Conservation (phyloP, 2,113 vertebrate species). For the Thymallus thymallus region DNA sequence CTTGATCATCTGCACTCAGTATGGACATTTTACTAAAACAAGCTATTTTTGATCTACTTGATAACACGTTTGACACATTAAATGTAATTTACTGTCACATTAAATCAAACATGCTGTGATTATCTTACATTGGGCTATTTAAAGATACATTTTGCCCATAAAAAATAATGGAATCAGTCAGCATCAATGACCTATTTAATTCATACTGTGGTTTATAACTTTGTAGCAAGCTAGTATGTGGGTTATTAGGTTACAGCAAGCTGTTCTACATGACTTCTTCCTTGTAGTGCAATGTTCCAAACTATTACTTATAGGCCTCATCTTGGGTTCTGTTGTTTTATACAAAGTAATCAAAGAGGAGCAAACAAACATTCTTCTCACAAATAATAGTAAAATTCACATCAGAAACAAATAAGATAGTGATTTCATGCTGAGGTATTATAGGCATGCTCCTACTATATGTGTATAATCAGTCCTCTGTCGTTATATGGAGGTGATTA, state of each 20-base stretch:
- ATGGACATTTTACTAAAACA: background rate
- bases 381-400: no score
- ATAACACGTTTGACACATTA: background rate
- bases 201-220: no score
- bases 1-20: background rate
- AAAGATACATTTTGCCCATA: no score
- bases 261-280: background rate
- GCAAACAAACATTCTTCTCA: no score
- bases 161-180: no score
- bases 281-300: background rate
- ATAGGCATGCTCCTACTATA: no score
- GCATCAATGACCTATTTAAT: no score
- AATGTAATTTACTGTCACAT: background rate
- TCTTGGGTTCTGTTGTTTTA: no score
- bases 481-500: slow-evolving; percentile 30
- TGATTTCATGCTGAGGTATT: no score
- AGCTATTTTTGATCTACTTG: background rate
- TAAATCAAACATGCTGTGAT: background rate
- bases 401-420: no score
- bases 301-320: background rate
- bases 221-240: background rate
- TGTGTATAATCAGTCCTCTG: background rate
- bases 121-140: background rate
- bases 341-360: no score
- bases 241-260: background rate